Evolutionary conservation across 2,113 vertebrate genomes (phyloP).

Genomic region (Neolamprologus caudopunctatus): DNA sequence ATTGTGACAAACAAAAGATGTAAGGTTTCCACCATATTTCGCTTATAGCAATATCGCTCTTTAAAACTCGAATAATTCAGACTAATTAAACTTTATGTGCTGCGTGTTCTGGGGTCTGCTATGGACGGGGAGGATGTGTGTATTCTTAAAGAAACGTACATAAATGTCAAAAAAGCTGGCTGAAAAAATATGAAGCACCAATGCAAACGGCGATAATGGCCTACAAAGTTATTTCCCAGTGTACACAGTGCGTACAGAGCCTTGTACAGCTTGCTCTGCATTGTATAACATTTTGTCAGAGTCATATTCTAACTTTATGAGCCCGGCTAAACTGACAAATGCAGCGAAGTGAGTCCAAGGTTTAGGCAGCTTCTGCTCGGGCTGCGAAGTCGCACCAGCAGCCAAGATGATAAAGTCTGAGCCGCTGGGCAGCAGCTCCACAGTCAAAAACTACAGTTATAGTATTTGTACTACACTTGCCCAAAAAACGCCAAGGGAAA

Average conservation of each 20-base stretch:
- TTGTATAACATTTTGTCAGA: conserved; percentile 23
- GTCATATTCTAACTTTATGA: conserved; percentile 24
- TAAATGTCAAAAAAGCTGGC: not conserved
- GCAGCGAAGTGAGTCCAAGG: not conserved
- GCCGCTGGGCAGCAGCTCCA: conserved; percentile 15
- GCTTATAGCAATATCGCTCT: not conserved
- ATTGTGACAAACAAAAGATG: not conserved
- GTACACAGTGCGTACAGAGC: not conserved
- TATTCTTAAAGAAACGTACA: not conserved
- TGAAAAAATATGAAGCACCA: not conserved
- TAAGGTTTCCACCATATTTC: not conserved
- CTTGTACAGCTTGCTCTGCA: not conserved
- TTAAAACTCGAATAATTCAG: not conserved
- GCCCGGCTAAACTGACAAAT: not conserved
- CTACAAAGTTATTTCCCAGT: not conserved
- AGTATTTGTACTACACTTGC: not conserved
- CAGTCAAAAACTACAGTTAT: conserved; percentile 1
- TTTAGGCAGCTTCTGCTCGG: not conserved
- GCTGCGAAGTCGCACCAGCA: not conserved
- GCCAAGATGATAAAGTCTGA: conserved; percentile 20
- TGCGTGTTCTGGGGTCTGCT: not conserved
- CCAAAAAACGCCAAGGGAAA: not conserved
- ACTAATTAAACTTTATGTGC: not conserved
- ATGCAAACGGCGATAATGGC: not conserved
- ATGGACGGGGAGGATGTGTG: not conserved